Evolutionary conservation across 2,113 vertebrate species (phyloP).

Genomic region (Propithecus coquereli): DNA sequence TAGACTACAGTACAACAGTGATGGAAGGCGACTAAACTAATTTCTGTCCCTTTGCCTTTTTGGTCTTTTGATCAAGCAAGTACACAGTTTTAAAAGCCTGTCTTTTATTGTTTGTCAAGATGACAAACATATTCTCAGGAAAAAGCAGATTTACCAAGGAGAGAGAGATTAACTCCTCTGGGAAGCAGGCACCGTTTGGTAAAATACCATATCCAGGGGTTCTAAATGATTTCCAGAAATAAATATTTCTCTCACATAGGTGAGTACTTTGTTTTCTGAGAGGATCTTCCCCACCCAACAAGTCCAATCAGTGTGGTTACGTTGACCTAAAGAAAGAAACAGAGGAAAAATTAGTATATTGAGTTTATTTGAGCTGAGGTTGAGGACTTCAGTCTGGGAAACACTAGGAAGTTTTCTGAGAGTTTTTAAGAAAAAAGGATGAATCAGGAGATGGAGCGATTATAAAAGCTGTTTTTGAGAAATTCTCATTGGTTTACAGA

Average conservation of each 20-base stretch:
- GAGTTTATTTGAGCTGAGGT: neutral
- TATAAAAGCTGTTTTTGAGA: neutral
- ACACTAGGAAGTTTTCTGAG: neutral
- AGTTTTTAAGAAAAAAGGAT: neutral
- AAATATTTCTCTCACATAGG: neutral
- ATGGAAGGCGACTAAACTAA: neutral
- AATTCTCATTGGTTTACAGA: neutral
- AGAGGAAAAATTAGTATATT: neutral
- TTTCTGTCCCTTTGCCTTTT: neutral
- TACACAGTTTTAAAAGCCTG: neutral
- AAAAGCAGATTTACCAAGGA: neutral
- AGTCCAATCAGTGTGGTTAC: neutral
- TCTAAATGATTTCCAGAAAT: neutral
- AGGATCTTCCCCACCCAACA: neutral
- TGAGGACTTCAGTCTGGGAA: neutral
- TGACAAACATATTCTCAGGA: neutral
- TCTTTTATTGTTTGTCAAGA: neutral
- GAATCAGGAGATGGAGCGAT: neutral
- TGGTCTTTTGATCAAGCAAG: neutral
- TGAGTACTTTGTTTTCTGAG: neutral
- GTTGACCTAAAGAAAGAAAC: neutral
- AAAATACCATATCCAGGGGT: neutral
- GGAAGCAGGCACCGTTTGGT: neutral
- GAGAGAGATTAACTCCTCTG: neutral
- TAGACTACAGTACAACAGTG: neutral